Conservation (phyloP, 2,113 vertebrate species). For the Colinus virginianus region DNA sequence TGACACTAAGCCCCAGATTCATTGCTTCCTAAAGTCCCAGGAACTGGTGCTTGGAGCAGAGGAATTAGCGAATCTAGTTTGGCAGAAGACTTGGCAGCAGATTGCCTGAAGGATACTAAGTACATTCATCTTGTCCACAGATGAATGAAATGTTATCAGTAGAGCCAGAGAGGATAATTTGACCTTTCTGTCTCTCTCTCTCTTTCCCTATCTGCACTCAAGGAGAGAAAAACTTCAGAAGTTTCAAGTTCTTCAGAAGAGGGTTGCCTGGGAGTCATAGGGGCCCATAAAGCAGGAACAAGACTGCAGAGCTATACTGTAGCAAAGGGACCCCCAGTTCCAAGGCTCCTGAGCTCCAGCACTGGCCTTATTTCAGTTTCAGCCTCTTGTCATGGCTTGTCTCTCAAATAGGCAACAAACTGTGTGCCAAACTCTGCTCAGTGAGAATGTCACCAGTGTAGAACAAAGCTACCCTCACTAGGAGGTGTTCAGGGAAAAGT, state of each 20-base stretch:
- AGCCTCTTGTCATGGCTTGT: not conserved
- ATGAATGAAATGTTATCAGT: conserved; percentile 34
- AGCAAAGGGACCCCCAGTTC: not conserved
- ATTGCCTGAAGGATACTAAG: not conserved
- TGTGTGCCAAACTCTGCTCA: not conserved
- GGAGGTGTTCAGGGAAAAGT: not conserved
- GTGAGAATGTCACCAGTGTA: not conserved
- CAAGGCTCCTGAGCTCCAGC: not conserved
- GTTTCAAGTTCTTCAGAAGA: not conserved
- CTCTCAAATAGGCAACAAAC: not conserved
- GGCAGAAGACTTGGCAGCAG: not conserved
- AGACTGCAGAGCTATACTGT: not conserved
- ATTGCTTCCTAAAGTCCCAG: not conserved
- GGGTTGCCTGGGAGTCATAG: not conserved
- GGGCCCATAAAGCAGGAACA: not conserved
- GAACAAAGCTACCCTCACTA: not conserved
- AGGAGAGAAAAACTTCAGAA: not conserved
- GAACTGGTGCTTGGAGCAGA: not conserved
- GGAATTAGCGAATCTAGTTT: not conserved
- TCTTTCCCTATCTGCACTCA: not conserved
- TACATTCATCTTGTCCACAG: not conserved
- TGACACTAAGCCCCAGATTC: not conserved
- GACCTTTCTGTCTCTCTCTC: not conserved
- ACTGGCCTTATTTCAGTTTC: not conserved
- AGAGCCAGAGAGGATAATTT: conserved; percentile 22